phyloP scores from a whole-genome alignment of 2,797 vertebrate species.

The Sebastiscus tertius region DNA sequence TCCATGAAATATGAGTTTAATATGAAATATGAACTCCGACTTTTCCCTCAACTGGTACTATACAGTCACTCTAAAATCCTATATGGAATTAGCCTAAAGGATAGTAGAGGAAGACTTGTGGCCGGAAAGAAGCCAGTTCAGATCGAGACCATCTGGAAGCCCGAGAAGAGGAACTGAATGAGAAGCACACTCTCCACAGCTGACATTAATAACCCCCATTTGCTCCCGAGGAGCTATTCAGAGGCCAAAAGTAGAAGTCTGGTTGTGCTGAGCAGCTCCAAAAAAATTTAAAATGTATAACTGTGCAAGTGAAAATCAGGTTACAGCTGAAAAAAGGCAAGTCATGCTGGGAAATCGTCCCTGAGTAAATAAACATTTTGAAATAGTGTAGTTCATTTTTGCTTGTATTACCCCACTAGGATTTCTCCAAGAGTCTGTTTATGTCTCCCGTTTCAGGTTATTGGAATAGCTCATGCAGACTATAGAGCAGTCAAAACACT shows the following conservation, averaged over 20 bases:
- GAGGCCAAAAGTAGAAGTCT: slow-evolving; percentile 28
- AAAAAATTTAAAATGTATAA: slow-evolving; percentile 14
- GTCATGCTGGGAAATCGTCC: slow-evolving; percentile 18
- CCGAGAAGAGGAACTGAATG: slow-evolving; percentile 27
- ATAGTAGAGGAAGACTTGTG: slow-evolving; percentile 13
- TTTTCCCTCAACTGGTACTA: neutral
- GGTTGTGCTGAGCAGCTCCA: slow-evolving; percentile 15
- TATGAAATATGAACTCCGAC: neutral
- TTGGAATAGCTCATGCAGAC: slow-evolving; percentile 23
- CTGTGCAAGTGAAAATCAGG: slow-evolving; percentile 25
- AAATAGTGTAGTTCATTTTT: slow-evolving; percentile 18
- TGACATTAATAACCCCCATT: slow-evolving; percentile 61
- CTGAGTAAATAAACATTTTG: slow-evolving; percentile 36
- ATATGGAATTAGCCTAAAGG: slow-evolving; percentile 13
- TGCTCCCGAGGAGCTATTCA: slow-evolving; percentile 40
- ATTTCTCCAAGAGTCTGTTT: slow-evolving; percentile 34
- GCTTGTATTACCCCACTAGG: neutral
- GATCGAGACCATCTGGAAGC: slow-evolving; percentile 48
- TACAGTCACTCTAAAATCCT: neutral
- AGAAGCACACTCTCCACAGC: slow-evolving; percentile 34
- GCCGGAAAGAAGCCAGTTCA: slow-evolving; percentile 32
- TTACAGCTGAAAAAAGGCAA: slow-evolving; percentile 7
- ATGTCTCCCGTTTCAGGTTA: slow-evolving; percentile 35
- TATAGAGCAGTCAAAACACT: slow-evolving; percentile 50
- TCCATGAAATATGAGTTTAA: neutral